A percentile compares a stretch with the other conserved stretches of the same genome.
Evolutionary conservation across 2,797 vertebrate species (phyloP).

Genomic region (Oophaga sylvatica): DNA sequence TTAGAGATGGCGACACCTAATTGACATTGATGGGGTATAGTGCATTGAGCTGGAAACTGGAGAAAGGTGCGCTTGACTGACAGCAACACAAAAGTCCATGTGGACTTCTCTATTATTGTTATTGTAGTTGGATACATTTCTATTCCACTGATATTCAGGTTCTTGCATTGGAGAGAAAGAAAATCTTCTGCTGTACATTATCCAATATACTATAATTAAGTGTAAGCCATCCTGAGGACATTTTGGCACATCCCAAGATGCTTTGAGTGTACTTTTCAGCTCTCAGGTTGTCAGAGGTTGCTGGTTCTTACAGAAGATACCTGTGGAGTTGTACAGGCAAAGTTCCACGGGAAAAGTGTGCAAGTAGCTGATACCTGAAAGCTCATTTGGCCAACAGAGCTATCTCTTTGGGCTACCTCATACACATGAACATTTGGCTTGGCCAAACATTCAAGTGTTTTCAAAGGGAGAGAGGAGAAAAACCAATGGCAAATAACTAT

Average conservation of each 20-base stretch:
- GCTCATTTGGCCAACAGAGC: no score
- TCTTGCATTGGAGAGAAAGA: neutral
- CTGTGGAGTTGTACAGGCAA: no score
- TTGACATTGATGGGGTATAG: slow-evolving; percentile 34
- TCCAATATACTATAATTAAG: neutral
- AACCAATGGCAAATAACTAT: no score
- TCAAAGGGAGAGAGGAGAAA: no score
- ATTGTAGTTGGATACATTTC: neutral
- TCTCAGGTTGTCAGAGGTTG: neutral
- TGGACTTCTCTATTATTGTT: neutral
- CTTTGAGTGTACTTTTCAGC: neutral
- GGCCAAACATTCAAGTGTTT: no score
- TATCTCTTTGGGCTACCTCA: no score
- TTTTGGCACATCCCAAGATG: neutral
- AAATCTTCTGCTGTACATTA: neutral
- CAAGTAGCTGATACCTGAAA: no score
- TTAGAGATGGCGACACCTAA: slow-evolving; percentile 15
- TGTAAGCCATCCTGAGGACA: neutral
- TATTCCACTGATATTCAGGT: neutral
- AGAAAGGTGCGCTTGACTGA: neutral
- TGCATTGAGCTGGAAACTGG: slow-evolving; percentile 24
- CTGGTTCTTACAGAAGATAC: no score
- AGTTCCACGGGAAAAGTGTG: no score
- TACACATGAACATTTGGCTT: no score
- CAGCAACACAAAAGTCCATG: neutral